Evolutionary conservation across 2,113 vertebrate genomes (phyloP).

Genomic region (Poicephalus meyeri): DNA sequence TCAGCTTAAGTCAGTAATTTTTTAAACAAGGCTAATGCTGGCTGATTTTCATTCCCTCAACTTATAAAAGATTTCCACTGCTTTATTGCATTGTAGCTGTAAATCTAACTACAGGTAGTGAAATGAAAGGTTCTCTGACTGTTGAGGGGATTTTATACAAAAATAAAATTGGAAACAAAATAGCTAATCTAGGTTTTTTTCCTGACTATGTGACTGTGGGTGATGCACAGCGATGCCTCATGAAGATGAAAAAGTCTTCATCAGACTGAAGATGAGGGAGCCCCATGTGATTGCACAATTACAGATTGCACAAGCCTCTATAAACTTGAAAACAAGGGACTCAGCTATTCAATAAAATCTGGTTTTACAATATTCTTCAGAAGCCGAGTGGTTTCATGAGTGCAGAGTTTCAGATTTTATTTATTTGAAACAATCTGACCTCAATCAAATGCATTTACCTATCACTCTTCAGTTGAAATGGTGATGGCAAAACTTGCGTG

Average conservation of each 20-base stretch:
- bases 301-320: not conserved
- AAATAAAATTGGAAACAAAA: not conserved
- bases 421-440: not conserved
- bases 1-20: not conserved
- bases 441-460: not conserved
- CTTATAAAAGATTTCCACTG: not conserved
- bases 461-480: not conserved
- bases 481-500: fast-evolving
- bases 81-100: not conserved
- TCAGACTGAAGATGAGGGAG: not conserved
- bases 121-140: not conserved
- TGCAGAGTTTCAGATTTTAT: not conserved
- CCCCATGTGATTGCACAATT: not conserved
- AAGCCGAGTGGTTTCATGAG: not conserved
- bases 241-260: not conserved
- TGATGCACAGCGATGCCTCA: not conserved
- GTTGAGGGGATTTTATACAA: not conserved
- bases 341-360: not conserved
- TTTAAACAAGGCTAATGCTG: not conserved
- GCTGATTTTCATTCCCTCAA: not conserved
- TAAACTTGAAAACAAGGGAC: not conserved
- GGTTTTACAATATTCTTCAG: not conserved
- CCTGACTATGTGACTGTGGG: fast-evolving
- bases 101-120: not conserved
- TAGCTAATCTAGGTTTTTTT: not conserved